Conservation (phyloP, 2,113 vertebrate genomes). For the Corvus hawaiiensis region DNA sequence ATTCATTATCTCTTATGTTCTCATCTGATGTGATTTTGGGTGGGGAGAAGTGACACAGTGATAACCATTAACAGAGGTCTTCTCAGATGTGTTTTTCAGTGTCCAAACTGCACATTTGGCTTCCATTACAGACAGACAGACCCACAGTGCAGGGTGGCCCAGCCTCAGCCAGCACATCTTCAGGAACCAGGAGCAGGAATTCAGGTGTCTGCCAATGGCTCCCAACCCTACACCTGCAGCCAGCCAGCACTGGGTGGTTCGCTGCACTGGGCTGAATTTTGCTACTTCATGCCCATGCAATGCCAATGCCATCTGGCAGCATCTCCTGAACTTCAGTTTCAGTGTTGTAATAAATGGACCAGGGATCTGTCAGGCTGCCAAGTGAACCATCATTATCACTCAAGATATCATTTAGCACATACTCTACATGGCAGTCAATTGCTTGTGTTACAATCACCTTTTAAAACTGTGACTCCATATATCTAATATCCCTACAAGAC, state of each 20-base stretch:
- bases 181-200: background rate
- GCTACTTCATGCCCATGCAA: background rate
- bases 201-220: fast-evolving
- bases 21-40: background rate
- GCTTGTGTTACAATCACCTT: constrained; percentile 1
- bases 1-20: background rate
- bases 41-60: background rate
- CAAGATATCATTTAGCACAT: background rate
- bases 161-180: background rate
- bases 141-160: background rate
- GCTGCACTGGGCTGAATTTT: background rate
- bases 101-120: background rate
- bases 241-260: background rate
- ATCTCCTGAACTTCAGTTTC: background rate
- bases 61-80: background rate
- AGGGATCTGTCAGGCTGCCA: constrained; percentile 8
- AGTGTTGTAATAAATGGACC: background rate
- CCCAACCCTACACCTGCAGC: background rate
- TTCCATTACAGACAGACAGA: background rate
- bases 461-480: background rate
- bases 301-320: background rate
- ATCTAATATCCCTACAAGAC: background rate
- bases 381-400: constrained; percentile 10
- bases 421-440: constrained; percentile 13
- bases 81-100: background rate